These are phyloP conservation scores for Coturnix japonica DNA, from an alignment of 2,113 vertebrate species.

Conservation along the genomic window DNA sequence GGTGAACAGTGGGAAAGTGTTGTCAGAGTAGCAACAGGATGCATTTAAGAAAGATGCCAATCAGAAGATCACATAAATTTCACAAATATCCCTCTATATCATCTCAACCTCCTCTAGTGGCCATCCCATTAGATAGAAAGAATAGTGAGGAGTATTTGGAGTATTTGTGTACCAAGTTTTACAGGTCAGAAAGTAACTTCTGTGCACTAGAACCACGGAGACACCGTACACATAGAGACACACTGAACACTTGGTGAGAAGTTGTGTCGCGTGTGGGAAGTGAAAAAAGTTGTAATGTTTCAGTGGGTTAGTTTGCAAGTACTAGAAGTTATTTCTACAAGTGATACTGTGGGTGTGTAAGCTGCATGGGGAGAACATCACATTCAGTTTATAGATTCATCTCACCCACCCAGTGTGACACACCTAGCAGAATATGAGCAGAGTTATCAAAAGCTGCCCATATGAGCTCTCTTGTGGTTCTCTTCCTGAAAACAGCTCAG, in stretches of 20 bases:
- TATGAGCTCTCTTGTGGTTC: neutral
- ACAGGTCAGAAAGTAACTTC: neutral
- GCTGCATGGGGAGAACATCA: neutral
- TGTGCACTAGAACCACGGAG: neutral
- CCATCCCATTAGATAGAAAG: neutral
- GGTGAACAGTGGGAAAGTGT: neutral
- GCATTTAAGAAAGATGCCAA: neutral
- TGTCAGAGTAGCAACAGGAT: neutral
- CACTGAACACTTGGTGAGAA: neutral
- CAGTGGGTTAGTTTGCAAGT: neutral
- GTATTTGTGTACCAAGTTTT: neutral
- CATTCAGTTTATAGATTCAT: neutral
- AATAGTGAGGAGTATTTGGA: neutral
- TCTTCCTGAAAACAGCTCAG: neutral
- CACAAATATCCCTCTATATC: neutral
- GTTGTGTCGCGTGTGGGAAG: neutral
- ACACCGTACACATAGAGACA: neutral
- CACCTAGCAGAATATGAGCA: neutral
- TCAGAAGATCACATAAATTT: neutral
- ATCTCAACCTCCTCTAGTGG: neutral
- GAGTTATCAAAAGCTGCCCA: neutral
- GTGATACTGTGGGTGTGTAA: neutral
- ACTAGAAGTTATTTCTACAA: neutral
- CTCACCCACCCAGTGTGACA: neutral
- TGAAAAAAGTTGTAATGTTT: neutral